Conservation (phyloP, 2,888 invertebrate species). For the Pocota personata region DNA sequence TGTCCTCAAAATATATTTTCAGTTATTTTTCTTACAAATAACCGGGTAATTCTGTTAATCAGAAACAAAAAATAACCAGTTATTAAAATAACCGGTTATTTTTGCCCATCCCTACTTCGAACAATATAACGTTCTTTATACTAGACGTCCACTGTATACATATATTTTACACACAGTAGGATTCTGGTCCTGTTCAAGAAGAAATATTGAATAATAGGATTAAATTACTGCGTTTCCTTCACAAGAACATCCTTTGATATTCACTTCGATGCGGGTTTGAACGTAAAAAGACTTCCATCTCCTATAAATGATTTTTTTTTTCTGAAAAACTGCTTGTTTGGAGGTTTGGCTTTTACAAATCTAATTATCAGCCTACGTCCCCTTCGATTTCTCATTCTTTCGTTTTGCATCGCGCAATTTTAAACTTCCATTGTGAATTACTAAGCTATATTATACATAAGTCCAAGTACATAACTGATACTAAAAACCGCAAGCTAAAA, state of each 20-base stretch:
- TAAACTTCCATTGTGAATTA: slow-evolving; percentile 55
- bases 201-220: neutral
- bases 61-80: too few relatives aligned
- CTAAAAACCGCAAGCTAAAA: slow-evolving; percentile 24
- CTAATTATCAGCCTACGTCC: slow-evolving; percentile 60
- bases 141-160: neutral
- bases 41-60: too few relatives aligned
- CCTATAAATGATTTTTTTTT: neutral
- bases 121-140: too few relatives aligned
- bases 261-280: slow-evolving; percentile 43
- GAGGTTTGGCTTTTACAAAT: slow-evolving; percentile 27
- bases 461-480: slow-evolving; percentile 10
- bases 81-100: too few relatives aligned
- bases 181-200: neutral
- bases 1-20: too few relatives aligned
- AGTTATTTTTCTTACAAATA: too few relatives aligned
- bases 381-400: slow-evolving; percentile 23
- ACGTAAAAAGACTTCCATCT: neutral
- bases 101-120: too few relatives aligned
- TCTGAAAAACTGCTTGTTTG: slow-evolving; percentile 23
- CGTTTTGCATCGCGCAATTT: slow-evolving; percentile 37
- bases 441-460: neutral
- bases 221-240: slow-evolving; percentile 51
- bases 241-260: neutral
- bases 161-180: too few relatives aligned